Conservation (phyloP, 2,113 vertebrate species). For the Neolamprologus kungweensis region DNA sequence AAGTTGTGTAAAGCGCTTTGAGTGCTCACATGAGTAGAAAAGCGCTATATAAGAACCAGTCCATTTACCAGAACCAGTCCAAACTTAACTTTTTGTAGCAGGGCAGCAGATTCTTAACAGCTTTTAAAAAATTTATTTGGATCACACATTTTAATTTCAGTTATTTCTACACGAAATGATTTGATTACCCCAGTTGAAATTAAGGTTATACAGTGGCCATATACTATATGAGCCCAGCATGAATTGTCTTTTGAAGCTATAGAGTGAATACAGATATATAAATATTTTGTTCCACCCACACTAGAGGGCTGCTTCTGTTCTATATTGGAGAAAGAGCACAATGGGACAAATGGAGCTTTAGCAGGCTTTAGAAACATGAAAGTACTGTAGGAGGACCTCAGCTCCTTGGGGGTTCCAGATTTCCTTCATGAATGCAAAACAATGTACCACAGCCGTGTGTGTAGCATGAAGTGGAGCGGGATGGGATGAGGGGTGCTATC, state of each 20-base stretch:
- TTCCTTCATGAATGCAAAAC: conserved; percentile 63
- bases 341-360: conserved; percentile 52
- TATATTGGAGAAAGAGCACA: conserved; percentile 17
- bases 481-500: conserved; percentile 33
- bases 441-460: conserved; percentile 19
- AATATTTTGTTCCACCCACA: conserved; percentile 31
- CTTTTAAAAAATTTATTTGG: conserved; percentile 20
- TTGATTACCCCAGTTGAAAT: conserved; percentile 39
- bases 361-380: conserved; percentile 62
- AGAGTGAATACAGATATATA: conserved; percentile 2
- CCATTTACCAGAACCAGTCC: no score
- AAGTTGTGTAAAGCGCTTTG: no score
- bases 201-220: conserved; percentile 51
- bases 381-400: conserved; percentile 49
- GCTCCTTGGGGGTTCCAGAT: conserved; percentile 55
- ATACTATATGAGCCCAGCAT: conserved; percentile 26
- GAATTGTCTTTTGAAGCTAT: conserved; percentile 51
- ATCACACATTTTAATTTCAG: conserved; percentile 45
- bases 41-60: no score
- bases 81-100: conserved; percentile 46
- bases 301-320: neutral
- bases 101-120: conserved; percentile 6
- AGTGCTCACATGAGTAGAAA: no score
- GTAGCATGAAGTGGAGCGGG: neutral
- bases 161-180: conserved; percentile 25